Base-by-base conservation (phyloP, 1,140 invertebrate genomes). In the Leptinotarsa texana region DNA sequence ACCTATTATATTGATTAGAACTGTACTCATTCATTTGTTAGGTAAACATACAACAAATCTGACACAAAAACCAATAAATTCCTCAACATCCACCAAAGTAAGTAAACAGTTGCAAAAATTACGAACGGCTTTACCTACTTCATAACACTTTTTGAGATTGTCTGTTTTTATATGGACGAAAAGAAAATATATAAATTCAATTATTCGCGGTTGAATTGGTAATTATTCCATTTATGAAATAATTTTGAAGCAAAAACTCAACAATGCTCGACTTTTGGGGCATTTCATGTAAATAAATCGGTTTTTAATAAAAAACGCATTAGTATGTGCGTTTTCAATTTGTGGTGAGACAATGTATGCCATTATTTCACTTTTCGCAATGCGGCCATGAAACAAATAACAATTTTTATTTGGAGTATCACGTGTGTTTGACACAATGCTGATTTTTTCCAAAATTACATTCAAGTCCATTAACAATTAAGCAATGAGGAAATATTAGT, bases 291-390 rank as follows among this genome's bases (percentile, higher is more conserved):
- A 42, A 57, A 57, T 57, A 57, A 57, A 57, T 17, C 51, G 51
- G 51, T 57, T 18, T 57, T 57, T 17, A 57, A 57, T 15, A 57
- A 57, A 57, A 18, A 57, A 57, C 51, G n/a, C 51, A 57, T 57
- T 57, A 18, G n/a, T 57, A 57, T 57, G 51, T 57, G 51, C 8
- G 27, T 57, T 57, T 57, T 15, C 18, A 33, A 66, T 66, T 66
- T 66, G 27, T 24, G 63, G 63, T 66, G 22, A 69, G 49, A 51
- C 49, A 69, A 69, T 69, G 24, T 57, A 69, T 69, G 68, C 68
- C 47, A 69, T 51, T 69, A 22, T 69, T 69, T n/a, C 18, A 17
- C 4, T n/a, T 51, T 69, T 48, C 68, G 42, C 68, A 69, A 69
- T 24, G 18, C 47, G 68, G 3, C 68, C 68, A 69, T 69, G 68